Evolutionary conservation across 2,113 vertebrate genomes (phyloP).

Genomic region (Sciurus niger): DNA sequence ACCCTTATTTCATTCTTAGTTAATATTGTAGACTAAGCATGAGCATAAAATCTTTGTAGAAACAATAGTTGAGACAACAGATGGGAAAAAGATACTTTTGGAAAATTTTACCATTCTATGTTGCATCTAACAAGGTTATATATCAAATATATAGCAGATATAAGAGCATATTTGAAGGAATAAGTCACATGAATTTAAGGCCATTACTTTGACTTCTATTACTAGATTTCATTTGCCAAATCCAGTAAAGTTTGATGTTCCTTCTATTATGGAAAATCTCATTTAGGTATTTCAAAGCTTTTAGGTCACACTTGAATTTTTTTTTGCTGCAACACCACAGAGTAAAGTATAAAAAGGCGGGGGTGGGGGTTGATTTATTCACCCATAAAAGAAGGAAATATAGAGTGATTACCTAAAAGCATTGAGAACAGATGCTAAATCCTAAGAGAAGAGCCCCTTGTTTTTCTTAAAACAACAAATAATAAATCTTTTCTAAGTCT

Average conservation of each 20-base stretch:
- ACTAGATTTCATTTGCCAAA: slow-evolving; percentile 54
- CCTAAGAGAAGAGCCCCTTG: not conserved
- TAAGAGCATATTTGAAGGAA: slow-evolving; percentile 30
- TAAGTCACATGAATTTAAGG: slow-evolving; percentile 21
- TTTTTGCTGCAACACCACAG: slow-evolving; percentile 4
- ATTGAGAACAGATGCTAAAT: slow-evolving; percentile 4
- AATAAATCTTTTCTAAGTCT: not conserved
- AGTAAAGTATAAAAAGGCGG: not conserved
- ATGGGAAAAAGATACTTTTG: not conserved
- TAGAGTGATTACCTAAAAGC: not conserved
- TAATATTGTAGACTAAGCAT: not conserved
- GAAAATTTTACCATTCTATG: not conserved
- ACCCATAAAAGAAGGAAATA: slow-evolving; percentile 42
- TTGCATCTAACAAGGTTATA: not conserved
- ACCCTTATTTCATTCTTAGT: not conserved
- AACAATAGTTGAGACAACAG: not conserved
- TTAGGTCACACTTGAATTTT: slow-evolving; percentile 32
- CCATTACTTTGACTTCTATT: slow-evolving; percentile 41
- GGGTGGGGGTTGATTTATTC: not conserved
- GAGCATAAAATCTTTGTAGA: slow-evolving; percentile 19
- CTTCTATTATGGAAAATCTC: not conserved
- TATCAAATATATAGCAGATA: not conserved
- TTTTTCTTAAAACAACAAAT: slow-evolving; percentile 58
- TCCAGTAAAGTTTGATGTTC: not conserved
- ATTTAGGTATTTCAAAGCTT: slow-evolving; percentile 20